These are phyloP conservation scores for Ichneumoninae sp. DNA, from an alignment of 2,888 invertebrate species.

Conservation along the genomic window DNA sequence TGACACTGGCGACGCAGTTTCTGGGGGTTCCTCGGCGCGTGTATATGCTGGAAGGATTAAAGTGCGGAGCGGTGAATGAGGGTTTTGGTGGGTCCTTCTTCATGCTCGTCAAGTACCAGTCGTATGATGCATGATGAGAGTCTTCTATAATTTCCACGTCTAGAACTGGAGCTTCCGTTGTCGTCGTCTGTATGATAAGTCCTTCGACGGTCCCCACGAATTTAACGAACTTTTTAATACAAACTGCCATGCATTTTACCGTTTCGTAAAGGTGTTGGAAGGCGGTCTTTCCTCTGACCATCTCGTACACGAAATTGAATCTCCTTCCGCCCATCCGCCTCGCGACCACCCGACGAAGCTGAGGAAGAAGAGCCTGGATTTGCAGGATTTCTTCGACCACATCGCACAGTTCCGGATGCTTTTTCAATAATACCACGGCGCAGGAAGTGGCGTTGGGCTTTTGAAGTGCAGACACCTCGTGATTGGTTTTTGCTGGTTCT, in stretches of 20 bases:
- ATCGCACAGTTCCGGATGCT: conserved; percentile 38
- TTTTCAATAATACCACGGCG: background rate
- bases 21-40: background rate
- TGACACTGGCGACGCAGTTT: conserved; percentile 5
- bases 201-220: conserved; percentile 18
- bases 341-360: background rate
- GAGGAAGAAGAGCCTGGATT: conserved; percentile 8
- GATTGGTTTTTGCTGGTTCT: background rate
- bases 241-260: conserved; percentile 2
- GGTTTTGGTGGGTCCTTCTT: background rate
- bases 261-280: conserved; percentile 24
- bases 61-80: background rate
- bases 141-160: background rate
- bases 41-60: background rate
- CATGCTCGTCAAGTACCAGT: background rate
- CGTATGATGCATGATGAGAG: background rate
- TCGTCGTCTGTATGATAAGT: background rate
- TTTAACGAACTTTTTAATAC: conserved; percentile 22
- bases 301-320: conserved; percentile 6
- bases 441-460: conserved; percentile 22
- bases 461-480: background rate
- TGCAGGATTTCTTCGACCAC: conserved; percentile 31
- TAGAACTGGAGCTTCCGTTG: background rate
- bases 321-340: conserved; percentile 32
- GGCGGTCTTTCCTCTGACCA: background rate